A percentile compares a stretch with the other conserved stretches of the same genome.
phyloP scores from a whole-genome alignment of 2,113 vertebrate species.

The Bolborhynchus lineola region DNA sequence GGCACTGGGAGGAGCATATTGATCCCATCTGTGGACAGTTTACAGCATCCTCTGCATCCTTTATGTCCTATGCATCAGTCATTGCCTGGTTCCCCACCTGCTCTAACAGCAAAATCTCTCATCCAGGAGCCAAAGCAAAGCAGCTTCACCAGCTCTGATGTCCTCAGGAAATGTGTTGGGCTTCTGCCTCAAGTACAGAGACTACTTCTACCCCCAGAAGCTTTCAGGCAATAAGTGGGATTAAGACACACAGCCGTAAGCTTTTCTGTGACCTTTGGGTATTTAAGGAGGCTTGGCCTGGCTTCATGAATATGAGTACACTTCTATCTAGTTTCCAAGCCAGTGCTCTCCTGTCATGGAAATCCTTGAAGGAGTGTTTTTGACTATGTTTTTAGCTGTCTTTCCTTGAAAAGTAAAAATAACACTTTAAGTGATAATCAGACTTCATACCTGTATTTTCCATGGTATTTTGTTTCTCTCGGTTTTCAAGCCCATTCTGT shows the following conservation, averaged over 20 bases:
- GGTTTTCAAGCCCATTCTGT: not conserved
- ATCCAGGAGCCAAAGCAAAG: constrained; percentile 47
- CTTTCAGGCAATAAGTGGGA: constrained; percentile 28
- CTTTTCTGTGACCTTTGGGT: constrained; percentile 46
- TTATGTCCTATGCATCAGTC: not conserved
- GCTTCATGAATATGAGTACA: not conserved
- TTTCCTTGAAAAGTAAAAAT: not conserved
- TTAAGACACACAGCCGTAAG: constrained; percentile 21
- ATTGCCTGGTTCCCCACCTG: not conserved
- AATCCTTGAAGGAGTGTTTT: not conserved
- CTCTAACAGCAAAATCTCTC: constrained; percentile 33
- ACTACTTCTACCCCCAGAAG: constrained; percentile 34
- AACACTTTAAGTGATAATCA: not conserved
- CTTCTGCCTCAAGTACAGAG: constrained; percentile 24
- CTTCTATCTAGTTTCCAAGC: not conserved
- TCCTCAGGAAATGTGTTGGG: constrained; percentile 31
- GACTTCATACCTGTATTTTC: not conserved
- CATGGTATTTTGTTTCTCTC: not conserved
- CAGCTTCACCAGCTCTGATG: constrained; percentile 25
- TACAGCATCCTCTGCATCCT: constrained; percentile 33
- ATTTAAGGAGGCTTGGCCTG: constrained; percentile 30
- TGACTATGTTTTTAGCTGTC: not conserved
- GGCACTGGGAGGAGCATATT: constrained; percentile 17
- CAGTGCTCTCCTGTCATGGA: accelerated
- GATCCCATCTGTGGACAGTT: constrained; percentile 23